These are phyloP conservation scores for Microtus obscurus DNA, from an alignment of 2,797 vertebrate genomes.

Conservation along the genomic window DNA sequence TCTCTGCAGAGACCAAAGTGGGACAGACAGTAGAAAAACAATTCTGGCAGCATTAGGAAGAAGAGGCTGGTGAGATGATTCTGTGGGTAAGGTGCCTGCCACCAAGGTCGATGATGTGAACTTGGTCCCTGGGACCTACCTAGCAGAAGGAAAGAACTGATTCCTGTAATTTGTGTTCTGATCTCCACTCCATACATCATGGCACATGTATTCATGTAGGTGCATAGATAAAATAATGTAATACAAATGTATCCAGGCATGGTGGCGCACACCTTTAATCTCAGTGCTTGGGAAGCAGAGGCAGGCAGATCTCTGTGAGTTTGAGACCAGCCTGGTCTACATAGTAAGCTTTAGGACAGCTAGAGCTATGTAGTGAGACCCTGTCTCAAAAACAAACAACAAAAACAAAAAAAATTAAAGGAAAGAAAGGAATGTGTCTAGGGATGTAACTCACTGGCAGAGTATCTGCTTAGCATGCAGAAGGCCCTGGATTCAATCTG, in stretches of 20 bases:
- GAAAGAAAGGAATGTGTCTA: not conserved
- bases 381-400: not conserved
- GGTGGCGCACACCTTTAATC: not conserved
- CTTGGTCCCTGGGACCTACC: not conserved
- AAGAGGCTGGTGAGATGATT: not conserved
- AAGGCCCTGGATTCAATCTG: not conserved
- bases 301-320: not conserved
- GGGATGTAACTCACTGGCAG: not conserved
- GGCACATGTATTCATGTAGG: not conserved
- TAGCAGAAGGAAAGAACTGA: not conserved
- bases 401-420: not conserved
- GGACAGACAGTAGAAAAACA: not conserved
- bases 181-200: not conserved
- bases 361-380: no score
- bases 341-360: not conserved
- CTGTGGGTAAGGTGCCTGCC: not conserved
- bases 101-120: not conserved
- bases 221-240: not conserved
- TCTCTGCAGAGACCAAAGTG: no score
- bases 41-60: conserved; percentile 27
- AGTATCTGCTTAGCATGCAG: not conserved
- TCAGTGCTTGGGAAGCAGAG: not conserved
- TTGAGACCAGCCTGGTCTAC: not conserved
- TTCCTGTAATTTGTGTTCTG: not conserved
- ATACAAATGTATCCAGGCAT: not conserved